These are phyloP conservation scores for Struthidea cinerea DNA, from an alignment of 2,113 vertebrate genomes.

Conservation along the genomic window DNA sequence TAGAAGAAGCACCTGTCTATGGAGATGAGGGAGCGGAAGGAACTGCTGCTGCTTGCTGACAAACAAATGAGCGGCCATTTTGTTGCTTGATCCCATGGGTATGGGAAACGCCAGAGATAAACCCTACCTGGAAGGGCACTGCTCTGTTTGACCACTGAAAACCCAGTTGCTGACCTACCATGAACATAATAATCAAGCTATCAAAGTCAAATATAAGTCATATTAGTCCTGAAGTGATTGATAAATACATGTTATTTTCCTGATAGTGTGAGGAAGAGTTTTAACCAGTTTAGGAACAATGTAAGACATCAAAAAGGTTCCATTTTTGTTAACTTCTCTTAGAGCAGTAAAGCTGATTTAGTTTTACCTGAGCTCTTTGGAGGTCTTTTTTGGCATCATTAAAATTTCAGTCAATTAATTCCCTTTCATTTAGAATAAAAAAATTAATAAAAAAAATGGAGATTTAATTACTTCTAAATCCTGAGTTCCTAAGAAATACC, in stretches of 20 bases:
- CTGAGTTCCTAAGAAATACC: neutral
- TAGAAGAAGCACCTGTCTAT: neutral
- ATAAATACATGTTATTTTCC: neutral
- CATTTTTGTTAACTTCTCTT: neutral
- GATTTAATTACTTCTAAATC: neutral
- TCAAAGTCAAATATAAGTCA: neutral
- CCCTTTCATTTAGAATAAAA: neutral
- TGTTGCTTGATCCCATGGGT: neutral
- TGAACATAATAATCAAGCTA: neutral
- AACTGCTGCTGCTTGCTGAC: neutral
- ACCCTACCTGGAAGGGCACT: accelerated
- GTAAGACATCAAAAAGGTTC: accelerated
- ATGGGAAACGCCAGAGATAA: neutral
- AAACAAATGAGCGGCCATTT: neutral
- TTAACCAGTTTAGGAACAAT: neutral
- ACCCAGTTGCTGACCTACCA: neutral
- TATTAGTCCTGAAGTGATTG: neutral
- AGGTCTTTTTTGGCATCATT: neutral
- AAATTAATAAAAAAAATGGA: neutral
- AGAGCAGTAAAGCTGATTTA: neutral
- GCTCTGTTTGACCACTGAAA: neutral
- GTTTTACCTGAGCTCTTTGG: neutral
- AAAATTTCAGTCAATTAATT: neutral
- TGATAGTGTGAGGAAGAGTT: neutral
- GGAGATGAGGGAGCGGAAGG: neutral